Base-by-base conservation (phyloP, 2,797 vertebrate genomes). In the Crenuchus spilurus region DNA sequence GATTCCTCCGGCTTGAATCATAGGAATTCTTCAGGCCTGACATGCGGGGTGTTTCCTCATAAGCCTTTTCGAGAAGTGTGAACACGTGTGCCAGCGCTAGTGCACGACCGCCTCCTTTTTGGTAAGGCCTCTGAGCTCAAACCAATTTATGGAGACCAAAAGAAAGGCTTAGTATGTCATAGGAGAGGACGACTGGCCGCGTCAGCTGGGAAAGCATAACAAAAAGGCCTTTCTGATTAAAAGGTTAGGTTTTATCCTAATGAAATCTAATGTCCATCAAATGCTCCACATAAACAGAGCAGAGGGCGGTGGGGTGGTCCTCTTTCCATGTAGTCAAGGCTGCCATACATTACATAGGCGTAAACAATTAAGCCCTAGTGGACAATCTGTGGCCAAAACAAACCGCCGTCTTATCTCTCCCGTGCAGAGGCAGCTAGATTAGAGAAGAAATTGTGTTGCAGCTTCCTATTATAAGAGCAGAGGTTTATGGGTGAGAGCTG, bases 381-480 rank as follows among this genome's bases (percentile, higher is more conserved):
- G 46, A 20, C 46, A 66, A 49, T 80, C 39, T 49, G 39, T 26
- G 66, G 48, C 49, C 68, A 70, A 62, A 60, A 80, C 69, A 74
- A 81, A 79, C 57, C 22, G n/a, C 42, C 16, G 44, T 54, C 75
- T 84, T 80, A 80, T 84, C 81, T 79, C 65, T 61, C 49, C 46
- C 42, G 70, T 72, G 75, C 74, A 81, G 74, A 70, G 81, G 83
- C 64, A 78, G 69, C 80, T 78, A 90, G 88, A 92, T 90, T 88
- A 89, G 83, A 90, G 83, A 80, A 83, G 80, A 89, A 88, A 82
- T 87, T 84, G 85, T 74, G 86, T 83, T 88, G 70, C 79, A 79
- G 86, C 79, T 87, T 90, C 84, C 87, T 88, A 88, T 89, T 91
- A 87, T 91, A 90, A 90, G 89, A 86, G 84, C 79, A 69, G 87